Evolutionary conservation across 2,113 vertebrate species (phyloP), one percentile per base, ranked within the genome.

Genomic region (Pedionomus torquatus): DNA sequence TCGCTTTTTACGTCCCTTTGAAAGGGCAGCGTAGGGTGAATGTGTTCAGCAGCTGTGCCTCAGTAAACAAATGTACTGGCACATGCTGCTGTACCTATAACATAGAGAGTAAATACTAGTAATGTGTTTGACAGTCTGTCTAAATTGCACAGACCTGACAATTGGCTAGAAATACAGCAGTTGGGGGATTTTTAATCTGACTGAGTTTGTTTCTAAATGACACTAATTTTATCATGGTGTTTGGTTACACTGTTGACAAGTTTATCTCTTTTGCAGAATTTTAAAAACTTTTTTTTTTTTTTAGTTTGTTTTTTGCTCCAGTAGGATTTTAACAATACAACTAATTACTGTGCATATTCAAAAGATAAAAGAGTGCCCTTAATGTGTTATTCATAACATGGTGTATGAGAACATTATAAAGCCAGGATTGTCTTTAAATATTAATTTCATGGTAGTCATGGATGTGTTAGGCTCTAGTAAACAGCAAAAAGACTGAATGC

Each of bases 321-420:
- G 44, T 52, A 88, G 66, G 74, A 55, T 95, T 97, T 85, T 82
- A 93, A 94, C 91, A 91, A 65, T 89, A 11, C 35, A 68, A n/a
- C 86, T 95, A 92, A 95, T 91, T 97, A 87, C 83, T 69, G 89
- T 82, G 94, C 89, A 69, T 89, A 82, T 95, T 84, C 63, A 61
- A 58, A 95, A 93, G 90, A 93, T 91, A 51, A 97, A 96, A 71
- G 90, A 79, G 77, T 57, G 61, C 20, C 81, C 89, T 91, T 93
- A 95, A 96, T 96, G 91, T 97, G 96, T 96, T 97, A 97, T 97
- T 95, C 92, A 96, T 97, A 96, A 87, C 89, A 75, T 87, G 83
- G 70, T 95, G 72, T 64, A 84, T 72, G 83, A 97, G 91, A 95
- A 93, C 61, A 89, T 93, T 91, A 46, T 43, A 87, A 87, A 63